Base-by-base conservation (phyloP, 2,113 vertebrate genomes). In the Melanerpes aurifrons region DNA sequence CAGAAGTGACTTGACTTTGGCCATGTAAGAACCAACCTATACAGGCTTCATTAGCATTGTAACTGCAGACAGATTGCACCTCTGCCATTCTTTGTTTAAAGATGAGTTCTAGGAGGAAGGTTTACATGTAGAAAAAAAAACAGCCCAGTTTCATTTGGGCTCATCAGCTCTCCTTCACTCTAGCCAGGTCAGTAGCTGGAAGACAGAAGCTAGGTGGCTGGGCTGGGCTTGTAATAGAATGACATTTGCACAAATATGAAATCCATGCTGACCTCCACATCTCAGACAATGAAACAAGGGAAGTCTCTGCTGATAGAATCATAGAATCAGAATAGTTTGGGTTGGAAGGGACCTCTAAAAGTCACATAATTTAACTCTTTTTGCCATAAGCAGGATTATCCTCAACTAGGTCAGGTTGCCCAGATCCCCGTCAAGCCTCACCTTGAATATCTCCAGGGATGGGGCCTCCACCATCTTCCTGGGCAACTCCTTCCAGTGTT, bases 31-130 rank as follows among this genome's bases (percentile, higher is more conserved):
- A 80, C 26, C 59, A 85, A 86, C 92, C 53, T 48, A 87, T 89
- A 93, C 82, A 96, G 90, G 89, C 78, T 28, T 84, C 47, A 86
- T 88, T 95, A 82, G 22, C 35, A 73, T 73, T 75, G 53, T 89
- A 95, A 87, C 82, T 80, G 68, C 83, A 86, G 81, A 67, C 15
- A 66, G 59, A 94, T 92, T 93, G 63, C 6, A 47, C 28, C 53
- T 94, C 64, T 29, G 20, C 69, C 4, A 50, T 93, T 94, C 86
- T 78, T 92, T 94, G 64, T 48, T 92, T 58, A 50, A 28, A 89
- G 28, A 18, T 86, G 69, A 82, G 10, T 37, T 68, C 31, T 83
- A 31, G 28, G 24, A 71, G 86, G 21, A 45, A 70, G 45, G 19
- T 26, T 69, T 85, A 8, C 13, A 26, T 63, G 71, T 73, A 12